phyloP scores from a whole-genome alignment of 1,140 invertebrate genomes.

The Cheumatopsyche charites region DNA sequence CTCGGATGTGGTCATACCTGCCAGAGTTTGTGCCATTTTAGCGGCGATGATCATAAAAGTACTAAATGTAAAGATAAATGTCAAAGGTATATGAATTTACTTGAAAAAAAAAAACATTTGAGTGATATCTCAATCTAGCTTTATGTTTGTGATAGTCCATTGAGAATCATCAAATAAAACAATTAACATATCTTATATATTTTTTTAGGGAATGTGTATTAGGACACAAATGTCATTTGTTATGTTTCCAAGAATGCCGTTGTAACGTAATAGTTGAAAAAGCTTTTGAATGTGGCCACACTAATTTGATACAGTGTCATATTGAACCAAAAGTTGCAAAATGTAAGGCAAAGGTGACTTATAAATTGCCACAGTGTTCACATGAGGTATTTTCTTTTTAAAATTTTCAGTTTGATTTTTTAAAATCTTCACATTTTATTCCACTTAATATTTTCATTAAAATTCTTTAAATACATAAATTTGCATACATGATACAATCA shows the following conservation, averaged over 20 bases:
- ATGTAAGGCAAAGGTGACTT: constrained; percentile 53
- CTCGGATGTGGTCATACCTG: constrained; percentile 64
- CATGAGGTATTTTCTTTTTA: constrained; percentile 6
- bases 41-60: constrained; percentile 57
- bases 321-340: constrained; percentile 50
- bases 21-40: constrained; percentile 61
- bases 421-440: constrained; percentile 54
- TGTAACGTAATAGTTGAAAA: constrained; percentile 56
- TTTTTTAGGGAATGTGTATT: constrained; percentile 57
- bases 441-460: too few species aligned
- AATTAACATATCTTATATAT: constrained; percentile 15
- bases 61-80: constrained; percentile 57
- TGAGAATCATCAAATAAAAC: too few species aligned
- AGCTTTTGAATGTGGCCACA: constrained; percentile 60
- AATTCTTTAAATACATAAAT: too few species aligned
- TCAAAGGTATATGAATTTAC: constrained; percentile 41
- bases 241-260: constrained; percentile 58
- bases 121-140: too few species aligned
- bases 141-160: too few species aligned
- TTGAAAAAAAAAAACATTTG: too few species aligned
- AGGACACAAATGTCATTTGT: constrained; percentile 58
- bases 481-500: too few species aligned
- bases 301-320: constrained; percentile 53
- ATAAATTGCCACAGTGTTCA: constrained; percentile 37
- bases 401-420: constrained; percentile 48